A percentile compares a stretch with the other conserved stretches of the same genome.
phyloP scores from a whole-genome alignment of 2,113 vertebrate genomes.

The Menidia beryllina region DNA sequence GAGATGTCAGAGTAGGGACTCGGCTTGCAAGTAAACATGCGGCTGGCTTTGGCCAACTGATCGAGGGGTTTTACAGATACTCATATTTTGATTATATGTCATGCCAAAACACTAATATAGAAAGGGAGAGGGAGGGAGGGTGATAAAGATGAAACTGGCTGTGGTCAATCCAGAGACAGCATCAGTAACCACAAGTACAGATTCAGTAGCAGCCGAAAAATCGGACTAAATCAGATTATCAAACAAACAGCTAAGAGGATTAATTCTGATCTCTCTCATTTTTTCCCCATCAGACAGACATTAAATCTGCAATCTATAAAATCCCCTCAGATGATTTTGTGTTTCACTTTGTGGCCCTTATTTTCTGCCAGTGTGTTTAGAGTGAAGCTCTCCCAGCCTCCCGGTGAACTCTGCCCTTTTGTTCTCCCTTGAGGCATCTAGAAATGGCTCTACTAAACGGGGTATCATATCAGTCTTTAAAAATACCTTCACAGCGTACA shows the following conservation, averaged over 20 bases:
- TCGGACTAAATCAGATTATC: conserved; percentile 80
- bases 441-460: conserved; percentile 67
- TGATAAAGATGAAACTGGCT: conserved; percentile 64
- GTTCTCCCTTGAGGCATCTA: conserved; percentile 56
- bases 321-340: conserved; percentile 75
- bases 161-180: conserved; percentile 64
- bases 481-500: conserved; percentile 54
- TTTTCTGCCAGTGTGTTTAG: conserved; percentile 50
- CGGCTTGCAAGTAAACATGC: conserved; percentile 71
- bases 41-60: conserved; percentile 63
- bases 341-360: conserved; percentile 51
- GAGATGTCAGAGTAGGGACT: conserved; percentile 65
- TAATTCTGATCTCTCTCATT: conserved; percentile 67
- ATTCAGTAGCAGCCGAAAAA: conserved; percentile 70
- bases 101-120: conserved; percentile 37
- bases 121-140: neutral
- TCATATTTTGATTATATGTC: conserved; percentile 56
- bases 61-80: conserved; percentile 54
- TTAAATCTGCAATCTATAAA: conserved; percentile 79
- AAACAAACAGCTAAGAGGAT: conserved; percentile 80
- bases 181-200: conserved; percentile 73
- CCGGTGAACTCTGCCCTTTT: conserved; percentile 65
- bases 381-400: conserved; percentile 49
- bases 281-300: conserved; percentile 62
- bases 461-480: conserved; percentile 57